These are phyloP conservation scores for Lerista edwardsae DNA, from an alignment of 2,797 vertebrate species.

Conservation along the genomic window DNA sequence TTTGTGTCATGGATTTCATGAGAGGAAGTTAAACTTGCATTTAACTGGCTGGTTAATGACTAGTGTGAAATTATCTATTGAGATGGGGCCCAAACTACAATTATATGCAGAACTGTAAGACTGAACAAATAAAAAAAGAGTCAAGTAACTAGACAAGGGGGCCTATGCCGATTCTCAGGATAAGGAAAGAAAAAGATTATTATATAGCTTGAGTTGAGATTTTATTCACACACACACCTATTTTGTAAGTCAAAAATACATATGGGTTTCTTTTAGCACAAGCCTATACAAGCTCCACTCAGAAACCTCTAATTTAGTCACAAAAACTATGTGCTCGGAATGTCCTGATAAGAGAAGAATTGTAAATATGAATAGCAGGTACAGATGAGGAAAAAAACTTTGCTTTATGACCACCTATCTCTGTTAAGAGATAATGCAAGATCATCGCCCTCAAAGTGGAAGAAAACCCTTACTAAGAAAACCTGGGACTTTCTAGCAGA, in stretches of 20 bases:
- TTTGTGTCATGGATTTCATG: neutral
- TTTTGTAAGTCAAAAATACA: neutral
- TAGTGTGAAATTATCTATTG: neutral
- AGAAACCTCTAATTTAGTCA: slow-evolving; percentile 59
- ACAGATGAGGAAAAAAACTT: slow-evolving; percentile 53
- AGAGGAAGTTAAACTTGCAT: neutral
- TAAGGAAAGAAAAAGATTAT: neutral
- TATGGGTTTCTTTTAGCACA: neutral
- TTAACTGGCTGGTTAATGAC: neutral
- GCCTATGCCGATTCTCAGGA: neutral
- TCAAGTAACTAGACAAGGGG: neutral
- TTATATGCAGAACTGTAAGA: neutral
- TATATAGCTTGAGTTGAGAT: slow-evolving; percentile 11
- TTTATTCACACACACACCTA: slow-evolving; percentile 3
- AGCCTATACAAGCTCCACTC: neutral
- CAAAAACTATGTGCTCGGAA: slow-evolving; percentile 52
- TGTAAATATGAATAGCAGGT: slow-evolving; percentile 65
- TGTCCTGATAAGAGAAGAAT: slow-evolving; percentile 59
- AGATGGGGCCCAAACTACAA: neutral
- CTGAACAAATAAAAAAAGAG: neutral
- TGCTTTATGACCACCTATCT: slow-evolving; percentile 55
- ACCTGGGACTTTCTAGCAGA: neutral
- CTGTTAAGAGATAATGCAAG: slow-evolving; percentile 25
- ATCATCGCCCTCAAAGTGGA: neutral
- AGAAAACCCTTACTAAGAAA: slow-evolving; percentile 14